Conservation (phyloP, 2,113 vertebrate species). For the Apistogramma diplotaenia region DNA sequence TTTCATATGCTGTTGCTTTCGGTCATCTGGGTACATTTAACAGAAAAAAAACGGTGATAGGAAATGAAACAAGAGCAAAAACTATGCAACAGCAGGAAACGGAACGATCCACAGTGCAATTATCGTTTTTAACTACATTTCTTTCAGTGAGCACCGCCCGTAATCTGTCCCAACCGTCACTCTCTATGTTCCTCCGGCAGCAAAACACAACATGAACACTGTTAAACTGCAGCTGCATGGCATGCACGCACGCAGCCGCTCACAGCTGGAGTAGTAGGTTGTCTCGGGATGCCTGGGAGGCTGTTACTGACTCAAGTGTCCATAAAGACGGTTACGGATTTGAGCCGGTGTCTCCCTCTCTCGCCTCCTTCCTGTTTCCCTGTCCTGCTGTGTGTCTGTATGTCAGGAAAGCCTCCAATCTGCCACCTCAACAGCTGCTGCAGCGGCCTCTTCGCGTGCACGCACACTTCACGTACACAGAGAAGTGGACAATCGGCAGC, state of each 20-base stretch:
- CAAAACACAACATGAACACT: slow-evolving; percentile 9
- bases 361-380: slow-evolving; percentile 2
- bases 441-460: not conserved
- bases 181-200: not conserved
- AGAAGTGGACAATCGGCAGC: slow-evolving; percentile 6
- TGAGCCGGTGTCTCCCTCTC: not conserved
- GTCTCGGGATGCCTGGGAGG: not conserved
- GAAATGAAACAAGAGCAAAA: not conserved
- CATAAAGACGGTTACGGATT: slow-evolving; percentile 2
- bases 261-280: slow-evolving; percentile 2
- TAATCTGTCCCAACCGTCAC: slow-evolving; percentile 7
- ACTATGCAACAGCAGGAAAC: not conserved
- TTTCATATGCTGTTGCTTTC: not conserved
- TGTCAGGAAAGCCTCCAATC: slow-evolving; percentile 33
- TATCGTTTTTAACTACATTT: not conserved
- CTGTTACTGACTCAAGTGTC: slow-evolving; percentile 5
- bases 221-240: slow-evolving; percentile 15
- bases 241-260: not conserved
- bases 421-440: slow-evolving; percentile 50
- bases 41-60: not conserved
- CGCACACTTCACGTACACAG: not conserved
- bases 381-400: not conserved
- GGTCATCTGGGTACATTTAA: not conserved
- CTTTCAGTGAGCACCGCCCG: not conserved
- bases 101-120: slow-evolving; percentile 1